phyloP scores from a whole-genome alignment of 2,113 vertebrate genomes.

The Festucalex cinctus region DNA sequence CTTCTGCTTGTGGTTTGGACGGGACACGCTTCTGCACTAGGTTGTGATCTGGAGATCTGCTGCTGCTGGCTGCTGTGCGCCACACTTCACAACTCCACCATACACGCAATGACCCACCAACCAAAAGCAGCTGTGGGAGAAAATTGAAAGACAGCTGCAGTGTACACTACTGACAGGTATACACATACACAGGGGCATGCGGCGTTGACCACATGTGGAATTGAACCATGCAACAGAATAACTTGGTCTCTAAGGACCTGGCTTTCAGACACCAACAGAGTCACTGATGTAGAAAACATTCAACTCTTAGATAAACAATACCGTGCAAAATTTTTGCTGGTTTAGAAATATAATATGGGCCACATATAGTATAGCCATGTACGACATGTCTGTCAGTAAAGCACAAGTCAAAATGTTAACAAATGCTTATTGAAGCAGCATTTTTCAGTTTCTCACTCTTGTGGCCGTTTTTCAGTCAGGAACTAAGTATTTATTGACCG shows the following conservation, averaged over 20 bases:
- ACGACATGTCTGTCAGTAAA: neutral
- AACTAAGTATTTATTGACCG: too few species aligned
- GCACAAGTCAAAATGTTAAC: neutral
- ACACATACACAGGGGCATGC: slow-evolving; percentile 3
- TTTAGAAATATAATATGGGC: slow-evolving; percentile 11
- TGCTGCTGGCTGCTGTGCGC: slow-evolving; percentile 27
- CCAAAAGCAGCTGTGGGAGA: slow-evolving; percentile 33
- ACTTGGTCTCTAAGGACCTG: neutral
- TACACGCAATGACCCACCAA: slow-evolving; percentile 32
- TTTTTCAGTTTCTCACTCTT: too few species aligned
- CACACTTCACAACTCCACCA: slow-evolving; percentile 31
- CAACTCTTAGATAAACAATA: neutral
- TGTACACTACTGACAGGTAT: slow-evolving; percentile 22
- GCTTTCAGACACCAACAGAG: slow-evolving; percentile 24
- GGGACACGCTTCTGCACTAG: slow-evolving; percentile 37
- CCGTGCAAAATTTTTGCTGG: slow-evolving; percentile 48
- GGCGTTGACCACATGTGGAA: neutral
- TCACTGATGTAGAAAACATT: neutral
- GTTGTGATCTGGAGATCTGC: slow-evolving; percentile 37
- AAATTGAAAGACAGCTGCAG: slow-evolving; percentile 13
- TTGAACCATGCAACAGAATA: neutral
- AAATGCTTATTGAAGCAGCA: too few species aligned
- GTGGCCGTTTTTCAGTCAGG: too few species aligned
- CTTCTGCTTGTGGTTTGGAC: slow-evolving; percentile 24
- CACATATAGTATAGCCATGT: neutral